These are phyloP conservation scores for Bombylius discolor DNA, from an alignment of 2,888 invertebrate species.

Conservation along the genomic window DNA sequence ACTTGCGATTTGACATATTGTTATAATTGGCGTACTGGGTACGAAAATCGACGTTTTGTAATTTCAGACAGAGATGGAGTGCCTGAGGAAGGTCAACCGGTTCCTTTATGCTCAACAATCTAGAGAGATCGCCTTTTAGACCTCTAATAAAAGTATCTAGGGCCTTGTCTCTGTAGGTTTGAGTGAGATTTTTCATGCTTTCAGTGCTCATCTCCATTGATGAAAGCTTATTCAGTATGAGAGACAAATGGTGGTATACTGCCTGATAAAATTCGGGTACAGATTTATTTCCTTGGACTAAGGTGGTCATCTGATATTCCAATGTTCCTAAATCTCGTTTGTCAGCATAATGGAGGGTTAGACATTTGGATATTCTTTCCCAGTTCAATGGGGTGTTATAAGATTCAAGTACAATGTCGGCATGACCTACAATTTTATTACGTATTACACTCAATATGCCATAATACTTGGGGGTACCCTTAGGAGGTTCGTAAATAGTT, in stretches of 20 bases:
- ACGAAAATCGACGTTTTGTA: neutral
- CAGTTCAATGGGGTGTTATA: constrained; percentile 10
- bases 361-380: constrained; percentile 6
- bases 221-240: constrained; percentile 12
- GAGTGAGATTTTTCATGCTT: neutral
- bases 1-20: neutral
- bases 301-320: constrained; percentile 12
- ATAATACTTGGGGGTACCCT: constrained; percentile 10
- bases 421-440: constrained; percentile 11
- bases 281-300: constrained; percentile 4
- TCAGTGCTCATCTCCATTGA: constrained; percentile 2
- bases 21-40: neutral
- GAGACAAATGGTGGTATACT: constrained; percentile 11
- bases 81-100: neutral
- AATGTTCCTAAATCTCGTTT: constrained; percentile 10
- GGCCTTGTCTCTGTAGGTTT: neutral
- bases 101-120: neutral
- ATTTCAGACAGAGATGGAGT: neutral
- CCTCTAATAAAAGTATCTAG: neutral
- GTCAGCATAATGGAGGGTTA: constrained; percentile 11
- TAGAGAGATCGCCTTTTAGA: neutral
- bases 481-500: constrained; percentile 5
- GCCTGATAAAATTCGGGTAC: constrained; percentile 10
- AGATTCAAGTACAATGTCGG: constrained; percentile 11
- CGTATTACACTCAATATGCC: constrained; percentile 11